Evolutionary conservation across 2,888 invertebrate species (phyloP).

Genomic region (Lucinisca nassula): DNA sequence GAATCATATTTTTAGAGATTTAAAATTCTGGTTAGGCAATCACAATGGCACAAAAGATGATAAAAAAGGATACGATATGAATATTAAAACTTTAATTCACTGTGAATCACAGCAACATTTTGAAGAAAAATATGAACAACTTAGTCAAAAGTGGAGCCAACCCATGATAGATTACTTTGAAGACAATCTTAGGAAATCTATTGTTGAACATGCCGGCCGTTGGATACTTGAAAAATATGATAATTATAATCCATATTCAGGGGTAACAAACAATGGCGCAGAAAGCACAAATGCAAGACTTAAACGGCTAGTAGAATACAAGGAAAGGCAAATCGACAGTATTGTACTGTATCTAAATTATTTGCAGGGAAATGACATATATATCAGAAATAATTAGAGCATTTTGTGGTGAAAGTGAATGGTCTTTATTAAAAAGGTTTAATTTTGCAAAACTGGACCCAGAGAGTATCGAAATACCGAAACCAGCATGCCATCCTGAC

Average conservation of each 20-base stretch:
- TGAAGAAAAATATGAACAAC: neutral
- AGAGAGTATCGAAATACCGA: conserved; percentile 3
- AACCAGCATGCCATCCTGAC: conserved; percentile 36
- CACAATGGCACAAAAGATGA: conserved; percentile 42
- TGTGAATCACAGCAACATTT: conserved; percentile 19
- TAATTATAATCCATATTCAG: conserved; percentile 40
- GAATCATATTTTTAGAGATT: conserved; percentile 53
- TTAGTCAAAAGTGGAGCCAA: conserved; percentile 25
- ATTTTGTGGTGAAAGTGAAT: conserved; percentile 47
- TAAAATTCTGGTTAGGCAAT: conserved; percentile 47
- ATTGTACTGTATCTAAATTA: conserved; percentile 50
- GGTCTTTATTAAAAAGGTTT: neutral
- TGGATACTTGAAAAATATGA: conserved; percentile 24
- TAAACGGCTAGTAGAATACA: conserved; percentile 47
- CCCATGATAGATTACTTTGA: conserved; percentile 18
- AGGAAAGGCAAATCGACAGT: conserved; percentile 44
- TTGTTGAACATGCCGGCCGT: neutral
- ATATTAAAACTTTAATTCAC: conserved; percentile 17
- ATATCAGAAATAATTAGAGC: conserved; percentile 26
- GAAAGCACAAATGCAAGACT: conserved; percentile 55
- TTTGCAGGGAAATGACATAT: conserved; percentile 35
- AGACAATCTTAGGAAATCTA: neutral
- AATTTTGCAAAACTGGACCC: conserved; percentile 27
- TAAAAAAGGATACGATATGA: conserved; percentile 32
- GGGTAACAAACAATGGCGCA: conserved; percentile 53